Evolutionary conservation across 2,113 vertebrate species (phyloP), one percentile per base, ranked within the genome.

Genomic region (Nothoprocta perdicaria): DNA sequence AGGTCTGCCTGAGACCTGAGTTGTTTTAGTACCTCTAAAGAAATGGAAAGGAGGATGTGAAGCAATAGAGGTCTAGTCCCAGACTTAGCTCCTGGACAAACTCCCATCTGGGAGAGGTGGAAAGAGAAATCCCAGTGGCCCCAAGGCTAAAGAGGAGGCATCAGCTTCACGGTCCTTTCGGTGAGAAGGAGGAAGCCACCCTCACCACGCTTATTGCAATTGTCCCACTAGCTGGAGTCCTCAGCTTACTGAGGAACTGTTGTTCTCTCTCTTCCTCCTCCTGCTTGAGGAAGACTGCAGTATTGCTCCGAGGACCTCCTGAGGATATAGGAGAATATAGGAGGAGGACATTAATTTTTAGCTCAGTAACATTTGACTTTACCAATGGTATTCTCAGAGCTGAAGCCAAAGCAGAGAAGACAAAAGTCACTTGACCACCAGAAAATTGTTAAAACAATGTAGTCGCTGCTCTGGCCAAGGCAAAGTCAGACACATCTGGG

Each of bases 301-400:
- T 27, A 55, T 55, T 9, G 14, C 53, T 29, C 53, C 29, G 8
- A 29, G 53, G 27, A 55, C 8, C 21, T 19, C 10, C 18, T 68
- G 27, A 4, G 2, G 10, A 8, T 2, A 23, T 1, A 2, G 23
- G 9, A 67, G 12, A 11, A 3, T 35, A 3, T 0, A 24, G 8
- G 15, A 55, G 11, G 17, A 63, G 46, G 46, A 46, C 46, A 4
- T 46, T 57, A 41, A 66, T 76, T 52, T 35, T 18, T 80, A 52
- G 13, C 6, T 81, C 3, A 0, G 7, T 33, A 2, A 14, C 1
- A 75, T 73, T 69, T 63, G 5, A 67, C 10, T 1, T 0, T 43
- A 71, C 41, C 1, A 21, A 0, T 13, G 5, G 1, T 73, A 31
- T 14, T 79, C 5, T 46, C 0, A 0, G n/a, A 72, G 26, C 9